These are phyloP conservation scores for Mormyrus iriodes DNA, from an alignment of 2,113 vertebrate species.

Conservation along the genomic window DNA sequence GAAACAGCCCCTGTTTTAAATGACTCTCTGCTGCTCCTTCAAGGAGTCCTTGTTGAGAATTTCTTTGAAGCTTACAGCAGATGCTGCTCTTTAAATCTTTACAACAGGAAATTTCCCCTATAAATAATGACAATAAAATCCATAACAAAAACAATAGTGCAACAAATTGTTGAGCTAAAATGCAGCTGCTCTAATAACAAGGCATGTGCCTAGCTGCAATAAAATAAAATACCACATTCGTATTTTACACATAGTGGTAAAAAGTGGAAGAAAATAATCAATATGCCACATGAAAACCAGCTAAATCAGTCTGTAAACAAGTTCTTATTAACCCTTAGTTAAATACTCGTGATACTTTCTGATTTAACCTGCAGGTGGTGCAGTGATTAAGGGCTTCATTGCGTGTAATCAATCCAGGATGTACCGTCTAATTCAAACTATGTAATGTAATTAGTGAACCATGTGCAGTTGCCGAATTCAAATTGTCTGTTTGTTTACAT, in stretches of 20 bases:
- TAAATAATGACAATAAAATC: conserved; percentile 1
- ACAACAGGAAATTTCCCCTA: neutral
- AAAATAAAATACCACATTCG: neutral
- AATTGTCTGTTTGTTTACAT: neutral
- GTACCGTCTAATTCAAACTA: neutral
- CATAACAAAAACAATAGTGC: neutral
- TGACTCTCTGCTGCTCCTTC: neutral
- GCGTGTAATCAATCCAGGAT: neutral
- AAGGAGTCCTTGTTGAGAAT: neutral
- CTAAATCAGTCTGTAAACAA: neutral
- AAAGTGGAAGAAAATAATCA: neutral
- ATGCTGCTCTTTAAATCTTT: neutral
- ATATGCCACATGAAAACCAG: neutral
- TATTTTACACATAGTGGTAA: neutral
- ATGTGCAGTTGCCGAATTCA: neutral
- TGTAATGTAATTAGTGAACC: neutral
- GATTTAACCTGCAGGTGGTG: neutral
- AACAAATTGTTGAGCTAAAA: neutral
- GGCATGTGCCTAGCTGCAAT: neutral
- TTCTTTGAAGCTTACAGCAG: neutral
- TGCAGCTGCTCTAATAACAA: neutral
- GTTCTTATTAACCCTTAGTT: neutral
- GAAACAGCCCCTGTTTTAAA: neutral
- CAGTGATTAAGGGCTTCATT: neutral
- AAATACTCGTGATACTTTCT: neutral